Evolutionary conservation across 2,888 invertebrate species (phyloP), one percentile per base, ranked within the genome.

Genomic region (Ormyrus nitidulus): DNA sequence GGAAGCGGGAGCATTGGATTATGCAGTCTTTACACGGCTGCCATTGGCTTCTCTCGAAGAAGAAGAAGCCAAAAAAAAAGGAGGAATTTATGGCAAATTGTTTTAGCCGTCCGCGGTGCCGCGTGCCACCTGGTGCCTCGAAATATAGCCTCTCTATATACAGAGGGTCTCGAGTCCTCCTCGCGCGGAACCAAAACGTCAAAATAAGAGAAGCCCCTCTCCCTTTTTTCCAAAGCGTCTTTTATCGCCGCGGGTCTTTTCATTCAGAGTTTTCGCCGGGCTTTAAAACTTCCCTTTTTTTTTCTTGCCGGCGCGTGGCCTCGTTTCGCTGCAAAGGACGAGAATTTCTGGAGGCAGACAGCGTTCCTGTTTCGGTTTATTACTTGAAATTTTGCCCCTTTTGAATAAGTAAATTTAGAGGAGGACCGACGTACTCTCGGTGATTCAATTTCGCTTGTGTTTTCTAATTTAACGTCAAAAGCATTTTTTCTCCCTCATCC

Each of bases 11-110:
- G 69, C 69, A 70, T 65, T 71, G 59, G 53, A 53, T 79, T 56
- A 46, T 54, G 49, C 48, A 58, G 61, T 72, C 72, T 48, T 71
- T 77, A 65, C 77, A 53, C 71, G 78, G 34, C 44, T 54, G 6
- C 68, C 59, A 53, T 53, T 70, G 58, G 69, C 70, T 76, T 70
- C 49, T 49, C 49, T n/a, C 19, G 19, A 19, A 19, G 19, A 19
- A 19, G 13, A 62, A 59, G n/a, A 13, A 61, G 34, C 49, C 5
- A 13, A 54, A 51, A 34, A 46, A 62, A 19, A 70, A 58, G 71
- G 4, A 34, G 48, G 85, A 89, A 89, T 89, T 89, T 89, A 89
- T 87, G 86, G 86, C 85, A 88, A 88, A 89, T 88, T 88, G 88
- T 89, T 89, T 89, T 86, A 88, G 86, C 86, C 87, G 86, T 84